A percentile compares a stretch with the other conserved stretches of the same genome.
Evolutionary conservation across 2,888 invertebrate species (phyloP).

Genomic region (Danaus chrysippus): DNA sequence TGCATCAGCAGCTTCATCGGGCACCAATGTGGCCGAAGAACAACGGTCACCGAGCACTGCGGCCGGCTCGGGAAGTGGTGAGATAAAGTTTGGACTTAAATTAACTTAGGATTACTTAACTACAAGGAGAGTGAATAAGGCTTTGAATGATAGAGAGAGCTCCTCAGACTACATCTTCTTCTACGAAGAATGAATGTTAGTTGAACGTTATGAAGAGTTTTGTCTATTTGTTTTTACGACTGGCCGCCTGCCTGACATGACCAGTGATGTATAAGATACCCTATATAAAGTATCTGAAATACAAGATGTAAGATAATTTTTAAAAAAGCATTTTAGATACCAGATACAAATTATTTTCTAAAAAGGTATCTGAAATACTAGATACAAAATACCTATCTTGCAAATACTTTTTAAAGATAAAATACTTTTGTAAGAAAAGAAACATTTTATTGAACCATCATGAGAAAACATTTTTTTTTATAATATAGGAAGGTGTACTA

Average conservation of each 20-base stretch:
- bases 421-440: slow-evolving; percentile 15
- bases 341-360: slow-evolving; percentile 12
- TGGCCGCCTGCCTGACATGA: no score
- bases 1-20: slow-evolving; percentile 49
- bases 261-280: slow-evolving; percentile 2
- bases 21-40: slow-evolving; percentile 51
- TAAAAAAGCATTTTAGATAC: slow-evolving; percentile 9
- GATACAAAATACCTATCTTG: slow-evolving; percentile 20
- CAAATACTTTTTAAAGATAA: slow-evolving; percentile 15
- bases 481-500: no score
- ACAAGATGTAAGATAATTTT: slow-evolving; percentile 3
- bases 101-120: background rate
- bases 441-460: no score
- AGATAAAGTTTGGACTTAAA: background rate
- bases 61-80: slow-evolving; percentile 37
- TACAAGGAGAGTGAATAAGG: no score
- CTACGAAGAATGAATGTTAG: no score
- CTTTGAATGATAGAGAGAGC: no score
- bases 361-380: slow-evolving; percentile 16
- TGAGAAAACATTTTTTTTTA: no score
- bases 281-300: slow-evolving; percentile 8
- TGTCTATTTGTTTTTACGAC: no score
- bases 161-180: no score
- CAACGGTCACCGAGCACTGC: slow-evolving; percentile 47
- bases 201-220: no score